A percentile compares a stretch with the other conserved stretches of the same genome.
phyloP scores from a whole-genome alignment of 2,113 vertebrate genomes.

The Pomatostomus ruficeps region DNA sequence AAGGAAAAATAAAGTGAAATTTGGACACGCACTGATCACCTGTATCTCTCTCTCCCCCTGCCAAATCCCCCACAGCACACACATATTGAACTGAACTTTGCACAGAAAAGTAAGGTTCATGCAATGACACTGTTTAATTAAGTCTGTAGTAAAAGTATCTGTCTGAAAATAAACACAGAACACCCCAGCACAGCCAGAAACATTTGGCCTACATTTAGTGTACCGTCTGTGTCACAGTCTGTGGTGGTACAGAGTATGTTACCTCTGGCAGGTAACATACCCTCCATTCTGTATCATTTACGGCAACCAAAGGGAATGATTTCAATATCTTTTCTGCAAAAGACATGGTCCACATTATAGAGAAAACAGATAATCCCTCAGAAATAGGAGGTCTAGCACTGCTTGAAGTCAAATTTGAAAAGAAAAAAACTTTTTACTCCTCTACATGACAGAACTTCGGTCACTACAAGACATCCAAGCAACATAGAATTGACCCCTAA shows the following conservation, averaged over 20 bases:
- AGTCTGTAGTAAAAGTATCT: neutral
- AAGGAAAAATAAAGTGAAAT: neutral
- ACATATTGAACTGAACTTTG: neutral
- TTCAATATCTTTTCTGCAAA: neutral
- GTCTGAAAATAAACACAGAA: neutral
- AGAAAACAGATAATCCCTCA: neutral
- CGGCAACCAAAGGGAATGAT: neutral
- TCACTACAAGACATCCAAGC: neutral
- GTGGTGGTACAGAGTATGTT: too few species aligned
- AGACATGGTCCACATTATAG: neutral
- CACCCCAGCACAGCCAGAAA: neutral
- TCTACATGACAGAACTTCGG: neutral
- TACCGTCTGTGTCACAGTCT: neutral
- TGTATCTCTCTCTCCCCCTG: neutral
- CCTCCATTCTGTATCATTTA: neutral
- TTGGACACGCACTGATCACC: rapidly evolving
- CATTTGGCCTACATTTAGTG: neutral
- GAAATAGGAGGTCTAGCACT: neutral
- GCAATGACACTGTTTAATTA: neutral
- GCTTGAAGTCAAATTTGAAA: neutral
- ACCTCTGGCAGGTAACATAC: neutral
- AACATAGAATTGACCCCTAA: neutral
- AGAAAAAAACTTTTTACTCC: neutral
- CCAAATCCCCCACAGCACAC: neutral
- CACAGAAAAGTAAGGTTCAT: neutral